Conservation (phyloP, 2,888 invertebrate species). For the Eumacrocentrus americanus region DNA sequence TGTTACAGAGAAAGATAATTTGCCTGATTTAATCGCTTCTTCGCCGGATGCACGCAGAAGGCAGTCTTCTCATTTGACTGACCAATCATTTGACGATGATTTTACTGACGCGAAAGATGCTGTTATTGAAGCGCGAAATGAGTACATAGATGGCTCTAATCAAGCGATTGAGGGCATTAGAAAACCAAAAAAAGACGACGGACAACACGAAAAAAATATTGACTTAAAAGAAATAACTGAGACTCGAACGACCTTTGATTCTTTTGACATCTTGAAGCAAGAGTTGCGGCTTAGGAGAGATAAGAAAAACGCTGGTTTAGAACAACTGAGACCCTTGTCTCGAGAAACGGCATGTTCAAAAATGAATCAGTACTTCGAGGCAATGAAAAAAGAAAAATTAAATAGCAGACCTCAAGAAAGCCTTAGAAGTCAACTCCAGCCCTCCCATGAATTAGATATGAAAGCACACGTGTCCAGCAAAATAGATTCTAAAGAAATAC, state of each 20-base stretch:
- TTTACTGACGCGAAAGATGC: conserved; percentile 3
- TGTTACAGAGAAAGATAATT: conserved; percentile 34
- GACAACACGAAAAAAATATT: conserved; percentile 34
- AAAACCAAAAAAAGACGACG: conserved; percentile 49
- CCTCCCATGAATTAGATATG: conserved; percentile 43
- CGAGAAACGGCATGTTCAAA: conserved; percentile 51
- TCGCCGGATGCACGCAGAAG: conserved; percentile 41
- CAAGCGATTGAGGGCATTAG: neutral
- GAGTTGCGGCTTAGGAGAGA: conserved; percentile 51
- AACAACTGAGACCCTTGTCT: conserved; percentile 49
- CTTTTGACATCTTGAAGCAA: conserved; percentile 50
- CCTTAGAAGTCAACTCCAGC: conserved; percentile 26
- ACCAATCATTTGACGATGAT: conserved; percentile 1
- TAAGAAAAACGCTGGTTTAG: conserved; percentile 44
- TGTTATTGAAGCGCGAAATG: conserved; percentile 2
- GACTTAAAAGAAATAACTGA: conserved; percentile 20
- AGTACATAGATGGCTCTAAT: neutral
- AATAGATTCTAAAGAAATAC: conserved; percentile 49
- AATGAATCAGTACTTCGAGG: conserved; percentile 53
- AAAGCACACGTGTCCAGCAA: conserved; percentile 51
- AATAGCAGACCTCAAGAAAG: conserved; percentile 14
- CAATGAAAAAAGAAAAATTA: conserved; percentile 23
- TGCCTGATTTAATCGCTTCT: conserved; percentile 51
- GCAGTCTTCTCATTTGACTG: conserved; percentile 21
- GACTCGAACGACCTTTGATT: too few relatives aligned